phyloP scores from a whole-genome alignment of 2,113 vertebrate genomes.

The Anas platyrhynchos region DNA sequence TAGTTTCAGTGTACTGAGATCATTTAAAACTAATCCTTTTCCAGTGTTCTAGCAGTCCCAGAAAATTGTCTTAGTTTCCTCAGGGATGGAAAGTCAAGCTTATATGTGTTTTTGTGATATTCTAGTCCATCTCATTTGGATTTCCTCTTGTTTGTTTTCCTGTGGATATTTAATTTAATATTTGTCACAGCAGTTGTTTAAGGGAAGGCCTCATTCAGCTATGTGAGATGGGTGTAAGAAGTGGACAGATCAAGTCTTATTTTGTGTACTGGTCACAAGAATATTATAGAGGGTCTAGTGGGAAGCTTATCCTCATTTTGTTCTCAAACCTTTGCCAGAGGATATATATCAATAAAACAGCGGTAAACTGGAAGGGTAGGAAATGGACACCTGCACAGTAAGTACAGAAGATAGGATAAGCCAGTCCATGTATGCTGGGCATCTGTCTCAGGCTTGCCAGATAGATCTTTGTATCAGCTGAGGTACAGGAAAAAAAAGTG shows the following conservation, averaged over 20 bases:
- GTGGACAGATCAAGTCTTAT: accelerated
- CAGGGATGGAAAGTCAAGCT: neutral
- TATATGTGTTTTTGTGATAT: neutral
- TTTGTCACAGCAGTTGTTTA: neutral
- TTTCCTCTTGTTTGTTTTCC: neutral
- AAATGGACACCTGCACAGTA: neutral
- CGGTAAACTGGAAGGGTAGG: neutral
- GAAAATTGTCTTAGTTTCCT: neutral
- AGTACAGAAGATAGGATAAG: neutral
- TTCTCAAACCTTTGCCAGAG: neutral
- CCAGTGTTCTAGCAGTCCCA: neutral
- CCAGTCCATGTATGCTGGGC: neutral
- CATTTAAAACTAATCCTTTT: neutral
- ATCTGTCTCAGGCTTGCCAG: neutral
- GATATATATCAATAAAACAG: neutral
- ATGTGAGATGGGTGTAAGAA: neutral
- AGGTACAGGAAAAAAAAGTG: neutral
- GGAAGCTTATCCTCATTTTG: neutral
- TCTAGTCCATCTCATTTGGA: neutral
- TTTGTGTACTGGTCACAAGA: accelerated
- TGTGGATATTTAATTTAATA: neutral
- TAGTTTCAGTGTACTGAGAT: neutral
- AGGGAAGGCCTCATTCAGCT: neutral
- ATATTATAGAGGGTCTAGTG: neutral
- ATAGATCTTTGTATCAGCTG: neutral